Evolutionary conservation across 2,888 invertebrate species (phyloP).

Genomic region (Harmothoe impar): DNA sequence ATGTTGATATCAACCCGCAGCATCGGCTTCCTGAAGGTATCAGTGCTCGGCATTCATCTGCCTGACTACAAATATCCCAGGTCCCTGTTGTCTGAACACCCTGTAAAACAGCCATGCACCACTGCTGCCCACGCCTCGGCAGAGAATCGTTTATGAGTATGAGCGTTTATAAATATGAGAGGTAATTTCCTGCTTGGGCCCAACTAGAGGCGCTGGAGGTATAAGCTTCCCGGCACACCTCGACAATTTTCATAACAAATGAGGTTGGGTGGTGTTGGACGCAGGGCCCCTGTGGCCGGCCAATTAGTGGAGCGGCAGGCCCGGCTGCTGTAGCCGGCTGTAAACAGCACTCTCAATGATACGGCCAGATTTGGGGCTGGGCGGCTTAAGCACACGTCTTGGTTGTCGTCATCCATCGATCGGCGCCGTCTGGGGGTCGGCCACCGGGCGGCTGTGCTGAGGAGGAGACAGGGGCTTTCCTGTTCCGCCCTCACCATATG

Average conservation of each 20-base stretch:
- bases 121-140: background rate
- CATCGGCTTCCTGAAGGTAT: no score
- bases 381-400: background rate
- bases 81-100: no score
- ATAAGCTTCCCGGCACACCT: background rate
- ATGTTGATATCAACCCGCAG: no score
- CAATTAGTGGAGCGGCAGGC: slow-evolving; percentile 5
- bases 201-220: background rate
- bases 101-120: no score
- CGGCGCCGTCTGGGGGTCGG: background rate
- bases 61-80: no score
- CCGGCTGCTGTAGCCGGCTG: background rate
- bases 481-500: background rate
- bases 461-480: slow-evolving; percentile 23
- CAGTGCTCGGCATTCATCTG: no score
- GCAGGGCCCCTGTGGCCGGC: background rate
- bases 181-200: background rate
- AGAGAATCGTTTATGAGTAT: background rate
- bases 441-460: background rate
- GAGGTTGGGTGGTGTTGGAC: background rate
- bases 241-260: slow-evolving; percentile 32
- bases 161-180: slow-evolving; percentile 13
- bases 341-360: slow-evolving; percentile 9
- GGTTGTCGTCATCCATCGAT: slow-evolving; percentile 13
- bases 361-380: background rate